Percentiles rank a stretch among this genome's conserved stretches.
Conservation (phyloP, 2,797 vertebrate species). For the Cercopithecus mitis region DNA sequence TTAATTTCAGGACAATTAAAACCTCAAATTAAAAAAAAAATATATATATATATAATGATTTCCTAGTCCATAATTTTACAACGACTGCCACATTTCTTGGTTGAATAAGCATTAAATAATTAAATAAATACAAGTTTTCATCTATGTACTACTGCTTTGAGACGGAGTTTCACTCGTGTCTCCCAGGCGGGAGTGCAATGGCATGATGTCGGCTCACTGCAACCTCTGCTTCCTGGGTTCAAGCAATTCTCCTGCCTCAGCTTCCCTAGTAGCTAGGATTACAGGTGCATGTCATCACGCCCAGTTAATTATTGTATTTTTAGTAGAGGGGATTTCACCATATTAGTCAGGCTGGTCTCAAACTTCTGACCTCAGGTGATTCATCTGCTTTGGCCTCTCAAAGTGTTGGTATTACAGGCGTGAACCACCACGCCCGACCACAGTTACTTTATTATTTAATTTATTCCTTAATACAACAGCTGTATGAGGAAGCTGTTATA, state of each 20-base stretch:
- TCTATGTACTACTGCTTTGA: neutral
- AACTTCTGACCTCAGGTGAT: neutral
- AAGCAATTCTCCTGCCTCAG: neutral
- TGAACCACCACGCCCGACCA: neutral
- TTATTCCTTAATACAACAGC: neutral
- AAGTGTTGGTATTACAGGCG: fast-evolving
- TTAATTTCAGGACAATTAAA: neutral
- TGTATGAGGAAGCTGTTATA: neutral
- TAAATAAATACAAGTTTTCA: neutral
- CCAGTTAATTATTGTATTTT: neutral
- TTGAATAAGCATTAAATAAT: neutral
- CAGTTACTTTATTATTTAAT: neutral
- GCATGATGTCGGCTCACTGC: neutral
- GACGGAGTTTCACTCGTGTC: neutral
- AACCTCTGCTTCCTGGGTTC: neutral
- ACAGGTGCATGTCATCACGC: neutral
- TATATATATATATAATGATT: neutral
- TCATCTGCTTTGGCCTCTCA: neutral
- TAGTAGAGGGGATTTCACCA: neutral
- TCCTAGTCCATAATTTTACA: neutral
- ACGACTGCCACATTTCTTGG: neutral
- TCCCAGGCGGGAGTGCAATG: neutral
- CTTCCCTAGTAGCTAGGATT: neutral
- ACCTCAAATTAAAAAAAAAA: neutral
- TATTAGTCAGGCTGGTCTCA: neutral